A percentile compares a stretch with the other conserved stretches of the same genome.
Conservation (phyloP, 1,140 invertebrate species). For the Mesaphorura yosii region DNA sequence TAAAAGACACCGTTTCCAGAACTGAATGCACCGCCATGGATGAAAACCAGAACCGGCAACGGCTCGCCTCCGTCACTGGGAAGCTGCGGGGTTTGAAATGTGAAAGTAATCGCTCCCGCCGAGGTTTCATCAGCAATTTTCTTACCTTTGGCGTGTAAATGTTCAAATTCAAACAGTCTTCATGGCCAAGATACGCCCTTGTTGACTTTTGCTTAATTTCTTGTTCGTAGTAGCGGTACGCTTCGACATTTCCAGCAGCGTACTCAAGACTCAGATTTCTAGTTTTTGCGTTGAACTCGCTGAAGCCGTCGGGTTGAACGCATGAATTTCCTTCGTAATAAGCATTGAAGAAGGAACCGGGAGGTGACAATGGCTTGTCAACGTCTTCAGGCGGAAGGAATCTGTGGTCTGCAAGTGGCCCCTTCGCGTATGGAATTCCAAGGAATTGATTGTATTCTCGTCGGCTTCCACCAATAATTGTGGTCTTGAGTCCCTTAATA, state of each 20-base stretch:
- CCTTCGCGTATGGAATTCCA: slow-evolving; percentile 4
- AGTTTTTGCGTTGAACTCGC: not conserved
- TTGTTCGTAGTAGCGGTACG: not conserved
- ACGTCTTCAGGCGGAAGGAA: not conserved
- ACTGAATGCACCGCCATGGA: slow-evolving; percentile 47
- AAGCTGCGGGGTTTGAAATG: not conserved
- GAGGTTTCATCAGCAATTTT: not conserved
- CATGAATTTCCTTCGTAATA: not conserved
- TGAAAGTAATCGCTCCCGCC: not conserved
- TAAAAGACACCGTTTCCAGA: slow-evolving; percentile 39
- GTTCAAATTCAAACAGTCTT: slow-evolving; percentile 5
- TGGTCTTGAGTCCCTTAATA: not conserved
- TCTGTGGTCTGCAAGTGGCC: not conserved
- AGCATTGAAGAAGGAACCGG: not conserved
- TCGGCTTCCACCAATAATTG: not conserved
- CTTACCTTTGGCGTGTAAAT: slow-evolving; percentile 1
- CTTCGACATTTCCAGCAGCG: not conserved
- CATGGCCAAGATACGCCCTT: not conserved
- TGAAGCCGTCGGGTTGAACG: not conserved
- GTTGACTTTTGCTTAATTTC: not conserved
- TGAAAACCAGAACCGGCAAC: slow-evolving; percentile 43
- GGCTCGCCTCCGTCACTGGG: not conserved
- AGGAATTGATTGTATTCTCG: not conserved
- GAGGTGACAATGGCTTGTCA: not conserved
- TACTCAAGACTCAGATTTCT: not conserved